Base-by-base conservation (phyloP, 2,797 vertebrate genomes). In the Odontamblyopus lacepedii region DNA sequence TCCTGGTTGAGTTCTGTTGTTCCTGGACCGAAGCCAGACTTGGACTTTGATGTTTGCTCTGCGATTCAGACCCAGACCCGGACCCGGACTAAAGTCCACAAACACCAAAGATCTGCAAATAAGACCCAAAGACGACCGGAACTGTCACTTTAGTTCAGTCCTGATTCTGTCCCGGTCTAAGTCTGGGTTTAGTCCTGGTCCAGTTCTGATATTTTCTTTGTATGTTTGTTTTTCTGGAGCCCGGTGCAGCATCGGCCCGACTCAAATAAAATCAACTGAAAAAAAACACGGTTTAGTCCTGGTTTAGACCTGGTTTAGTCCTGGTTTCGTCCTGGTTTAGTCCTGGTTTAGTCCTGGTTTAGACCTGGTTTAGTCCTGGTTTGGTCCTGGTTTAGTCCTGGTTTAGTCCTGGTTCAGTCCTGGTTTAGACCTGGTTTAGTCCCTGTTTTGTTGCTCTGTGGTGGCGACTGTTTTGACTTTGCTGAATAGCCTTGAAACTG, bases 1-100 rank as follows among this genome's bases (percentile, higher is more conserved):
- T 60, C 32, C 61, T n/a, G 61, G 32, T 62, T 35, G n/a, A 62
- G 30, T 18, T 29, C 60, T 18, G 60, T 30, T 60, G 57, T 29
- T 30, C 13, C 57, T 60, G 57, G 57, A 60, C 27, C 27, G 16
- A 6, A 60, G 57, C 57, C 57, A 60, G 57, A 60, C 27, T 60
- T 13, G 15, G 27, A 60, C 57, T 60, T 60, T 60, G 57, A 60
- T 60, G 57, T 60, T 60, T 56, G 53, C n/a, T 23, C 9, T 56
- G 53, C 12, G 53, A 26, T n/a, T n/a, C n/a, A 12, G 53, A 55
- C 53, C 53, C 53, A 18, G 57, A 59, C 26, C 57, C n/a, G 19
- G 51, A 55, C 51, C 51, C 13, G 57, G 26, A 13, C 26, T 6
- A 27, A 29, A 6, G 16, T 29, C 26, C 44, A 48, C 44, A 48